phyloP scores from a whole-genome alignment of 2,888 invertebrate genomes.

The Meteorus colon region DNA sequence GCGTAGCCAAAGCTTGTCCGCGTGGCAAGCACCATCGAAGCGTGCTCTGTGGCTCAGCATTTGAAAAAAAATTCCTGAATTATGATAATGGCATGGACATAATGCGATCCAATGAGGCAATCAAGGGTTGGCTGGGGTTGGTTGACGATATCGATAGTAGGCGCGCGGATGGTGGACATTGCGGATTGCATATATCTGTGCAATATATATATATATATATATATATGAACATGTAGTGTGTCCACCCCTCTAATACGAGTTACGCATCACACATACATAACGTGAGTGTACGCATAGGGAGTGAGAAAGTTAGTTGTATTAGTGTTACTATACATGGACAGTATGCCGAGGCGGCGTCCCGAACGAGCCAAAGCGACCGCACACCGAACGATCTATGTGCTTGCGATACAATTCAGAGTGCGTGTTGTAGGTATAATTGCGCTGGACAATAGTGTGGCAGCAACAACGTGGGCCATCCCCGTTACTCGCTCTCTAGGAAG shows the following conservation, averaged over 20 bases:
- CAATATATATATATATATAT: not conserved
- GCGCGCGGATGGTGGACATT: slow-evolving; percentile 46
- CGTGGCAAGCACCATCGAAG: slow-evolving; percentile 48
- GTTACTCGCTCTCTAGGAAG: slow-evolving; percentile 62
- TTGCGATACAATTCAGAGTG: slow-evolving; percentile 60
- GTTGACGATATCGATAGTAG: slow-evolving; percentile 64
- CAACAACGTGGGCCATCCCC: slow-evolving; percentile 51
- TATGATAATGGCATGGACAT: slow-evolving; percentile 72
- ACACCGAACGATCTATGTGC: slow-evolving; percentile 67
- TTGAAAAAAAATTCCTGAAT: slow-evolving; percentile 72
- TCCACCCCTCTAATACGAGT: slow-evolving; percentile 59
- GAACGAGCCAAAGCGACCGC: slow-evolving; percentile 56
- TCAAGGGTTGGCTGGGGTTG: slow-evolving; percentile 65
- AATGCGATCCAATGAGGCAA: slow-evolving; percentile 74
- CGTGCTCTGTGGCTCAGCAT: slow-evolving; percentile 59
- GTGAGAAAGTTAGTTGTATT: slow-evolving; percentile 62
- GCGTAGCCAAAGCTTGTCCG: slow-evolving; percentile 43
- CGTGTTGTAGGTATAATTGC: slow-evolving; percentile 69
- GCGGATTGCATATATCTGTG: slow-evolving; percentile 15
- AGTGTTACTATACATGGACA: slow-evolving; percentile 63
- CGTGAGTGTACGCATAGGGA: not conserved
- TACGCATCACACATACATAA: slow-evolving; percentile 60
- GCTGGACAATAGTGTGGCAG: slow-evolving; percentile 51
- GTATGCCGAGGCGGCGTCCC: slow-evolving; percentile 54
- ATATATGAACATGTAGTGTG: slow-evolving; percentile 11